Evolutionary conservation across 2,113 vertebrate species (phyloP).

Genomic region (Nerophis lumbriciformis): DNA sequence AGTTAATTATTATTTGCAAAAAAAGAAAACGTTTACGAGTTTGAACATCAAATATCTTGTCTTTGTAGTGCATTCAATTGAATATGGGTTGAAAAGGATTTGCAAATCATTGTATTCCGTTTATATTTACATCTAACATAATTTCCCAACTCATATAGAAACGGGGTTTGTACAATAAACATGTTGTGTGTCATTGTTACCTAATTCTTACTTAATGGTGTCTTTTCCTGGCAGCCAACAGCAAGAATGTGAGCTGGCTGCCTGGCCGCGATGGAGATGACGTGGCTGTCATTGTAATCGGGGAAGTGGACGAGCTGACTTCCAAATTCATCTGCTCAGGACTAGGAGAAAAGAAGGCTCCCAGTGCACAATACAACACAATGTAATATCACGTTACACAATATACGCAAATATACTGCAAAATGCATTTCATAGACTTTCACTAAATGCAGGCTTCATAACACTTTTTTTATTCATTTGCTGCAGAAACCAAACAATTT

Average conservation of each 20-base stretch:
- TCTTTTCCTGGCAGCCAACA: conserved; percentile 50
- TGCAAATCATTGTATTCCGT: no score
- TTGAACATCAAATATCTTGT: no score
- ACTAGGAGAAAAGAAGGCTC: conserved; percentile 55
- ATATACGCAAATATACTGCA: no score
- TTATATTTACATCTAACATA: no score
- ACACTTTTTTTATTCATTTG: conserved; percentile 1
- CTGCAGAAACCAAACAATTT: conserved; percentile 56
- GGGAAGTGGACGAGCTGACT: conserved; percentile 68
- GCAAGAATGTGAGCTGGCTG: conserved; percentile 73
- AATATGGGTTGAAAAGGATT: no score
- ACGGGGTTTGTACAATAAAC: no score
- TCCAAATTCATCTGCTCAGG: conserved; percentile 68
- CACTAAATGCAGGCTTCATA: background rate
- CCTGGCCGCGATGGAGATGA: conserved; percentile 70
- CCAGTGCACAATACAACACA: conserved; percentile 43
- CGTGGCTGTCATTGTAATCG: conserved; percentile 68
- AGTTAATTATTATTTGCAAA: no score
- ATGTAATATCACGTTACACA: conserved; percentile 24
- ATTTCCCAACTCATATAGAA: no score
- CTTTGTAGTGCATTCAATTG: no score
- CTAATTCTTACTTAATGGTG: background rate
- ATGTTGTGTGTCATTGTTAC: no score
- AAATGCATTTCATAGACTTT: background rate
- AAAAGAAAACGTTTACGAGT: no score